Base-by-base conservation (phyloP, 2,797 vertebrate species). In the Benthosema pterotum region DNA sequence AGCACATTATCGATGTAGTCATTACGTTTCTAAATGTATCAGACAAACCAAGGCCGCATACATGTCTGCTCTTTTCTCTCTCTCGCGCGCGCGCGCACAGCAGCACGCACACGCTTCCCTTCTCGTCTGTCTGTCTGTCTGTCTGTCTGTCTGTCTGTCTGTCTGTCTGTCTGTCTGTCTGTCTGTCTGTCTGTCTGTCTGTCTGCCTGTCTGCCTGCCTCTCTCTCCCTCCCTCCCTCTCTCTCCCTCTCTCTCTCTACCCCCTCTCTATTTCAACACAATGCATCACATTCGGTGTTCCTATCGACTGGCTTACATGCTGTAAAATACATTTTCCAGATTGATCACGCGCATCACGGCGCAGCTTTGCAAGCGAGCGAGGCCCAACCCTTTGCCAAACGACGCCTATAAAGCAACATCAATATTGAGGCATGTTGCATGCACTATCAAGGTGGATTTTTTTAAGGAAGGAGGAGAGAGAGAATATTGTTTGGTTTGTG, bases 281-380 rank as follows among this genome's bases (percentile, higher is more conserved):
- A 91, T 90, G 86, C 87, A 91, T 91, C 90, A 92, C 86, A 88
- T 86, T 91, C 89, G 86, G 83, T 89, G 88, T 86, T 89, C 80
- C 82, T 91, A 63, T 75, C 78, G 84, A 87, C 86, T 85, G 84
- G 77, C 73, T 83, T 83, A 85, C 88, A 84, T 60, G 77, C 89
- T 87, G 89, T 86, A 90, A 86, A 87, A 80, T 83, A 87, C 88
- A 91, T 89, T 89, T 74, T 63, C 88, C 79, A 75, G 84, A 84
- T 89, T 92, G 92, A 91, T 93, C 93, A 93, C 91, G 89, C 90
- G 88, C 88, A 89, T 83, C 88, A 82, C 82, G 83, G 86, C 91
- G 77, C n/a, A n/a, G 75, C 82, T 89, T 75, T 38, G 32, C 32
- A 38, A 38, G 77, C 28, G 28, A 89, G 84, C 77, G 73, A 79